Base-by-base conservation (phyloP, 2,797 vertebrate genomes). In the Botia kubotai region DNA sequence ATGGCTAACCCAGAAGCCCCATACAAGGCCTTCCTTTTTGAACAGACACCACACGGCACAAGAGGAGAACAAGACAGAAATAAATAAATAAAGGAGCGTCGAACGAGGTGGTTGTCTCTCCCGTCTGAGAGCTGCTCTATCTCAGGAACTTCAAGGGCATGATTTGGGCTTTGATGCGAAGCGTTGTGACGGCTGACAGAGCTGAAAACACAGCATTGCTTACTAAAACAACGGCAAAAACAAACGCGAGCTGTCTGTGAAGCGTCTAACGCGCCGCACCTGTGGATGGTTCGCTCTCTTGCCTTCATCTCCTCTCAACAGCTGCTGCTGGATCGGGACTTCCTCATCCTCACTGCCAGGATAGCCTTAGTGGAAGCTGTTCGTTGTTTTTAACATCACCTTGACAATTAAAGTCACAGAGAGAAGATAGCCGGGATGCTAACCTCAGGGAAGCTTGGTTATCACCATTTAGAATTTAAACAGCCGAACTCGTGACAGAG, bases 141-240 rank as follows among this genome's bases (percentile, higher is more conserved):
- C 84, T 83, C 83, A 43, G 80, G 79, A 83, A 87, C 88, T 88
- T 90, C 88, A 90, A 87, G 85, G 86, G 81, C 21, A 50, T 75
- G 77, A 78, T 85, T 81, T 73, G 70, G 57, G 79, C 89, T 90
- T 90, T 90, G 89, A 90, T 87, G 86, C 68, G 11, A 36, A 70
- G 77, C 57, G 73, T 75, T 79, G 87, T 80, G 87, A 87, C 81
- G 86, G 86, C 85, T 86, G 86, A 89, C 82, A 75, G 83, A 73
- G 71, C 79, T 66, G 71, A 74, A 84, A 88, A 88, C 86, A 87
- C 36, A 79, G 83, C 72, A 71, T 77, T 88, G 84, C 87, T 87
- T 82, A 87, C 87, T 73, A 79, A 87, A 87, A 87, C 87, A 87
- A 88, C 82, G 84, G 77, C 73, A 76, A 82, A 85, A 85, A 83